Evolutionary conservation across 1,140 invertebrate genomes (phyloP).

Genomic region (Drosophila kepulauana): DNA sequence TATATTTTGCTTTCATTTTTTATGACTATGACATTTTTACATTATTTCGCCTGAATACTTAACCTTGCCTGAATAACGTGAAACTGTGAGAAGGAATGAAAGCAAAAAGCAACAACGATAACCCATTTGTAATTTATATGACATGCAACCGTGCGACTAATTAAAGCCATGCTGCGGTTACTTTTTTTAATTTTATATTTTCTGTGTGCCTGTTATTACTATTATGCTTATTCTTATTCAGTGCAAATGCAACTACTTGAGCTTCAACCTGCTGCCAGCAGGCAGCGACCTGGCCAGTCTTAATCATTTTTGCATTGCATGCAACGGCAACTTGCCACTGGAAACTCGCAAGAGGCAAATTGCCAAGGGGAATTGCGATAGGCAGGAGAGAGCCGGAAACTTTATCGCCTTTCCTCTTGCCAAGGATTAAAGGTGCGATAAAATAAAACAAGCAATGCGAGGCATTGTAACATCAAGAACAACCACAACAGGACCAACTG

Average conservation of each 20-base stretch:
- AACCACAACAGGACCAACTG: constrained; percentile 15
- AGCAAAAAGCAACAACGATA: constrained; percentile 42
- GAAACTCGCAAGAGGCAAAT: background rate
- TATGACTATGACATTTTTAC: constrained; percentile 43
- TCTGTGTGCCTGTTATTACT: constrained; percentile 2
- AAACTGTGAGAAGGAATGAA: background rate
- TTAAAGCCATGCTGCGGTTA: constrained; percentile 51
- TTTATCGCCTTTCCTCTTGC: constrained; percentile 21
- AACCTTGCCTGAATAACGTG: constrained; percentile 52
- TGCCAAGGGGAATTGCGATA: constrained; percentile 13
- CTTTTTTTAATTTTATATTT: constrained; percentile 10
- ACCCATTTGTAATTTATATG: constrained; percentile 62
- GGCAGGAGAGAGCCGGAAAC: constrained; percentile 10
- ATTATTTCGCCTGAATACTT: constrained; percentile 50
- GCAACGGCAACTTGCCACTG: constrained; percentile 7
- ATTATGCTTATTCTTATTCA: constrained; percentile 23
- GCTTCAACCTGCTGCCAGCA: background rate
- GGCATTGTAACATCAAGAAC: background rate
- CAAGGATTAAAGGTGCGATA: constrained; percentile 44
- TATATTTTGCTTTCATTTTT: constrained; percentile 53
- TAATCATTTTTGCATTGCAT: constrained; percentile 42
- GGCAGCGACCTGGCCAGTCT: constrained; percentile 17
- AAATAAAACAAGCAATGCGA: constrained; percentile 34
- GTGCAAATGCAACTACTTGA: constrained; percentile 21
- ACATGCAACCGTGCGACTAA: constrained; percentile 69